These are phyloP conservation scores for Sepiola atlantica DNA, from an alignment of 2,888 invertebrate species.

Conservation along the genomic window DNA sequence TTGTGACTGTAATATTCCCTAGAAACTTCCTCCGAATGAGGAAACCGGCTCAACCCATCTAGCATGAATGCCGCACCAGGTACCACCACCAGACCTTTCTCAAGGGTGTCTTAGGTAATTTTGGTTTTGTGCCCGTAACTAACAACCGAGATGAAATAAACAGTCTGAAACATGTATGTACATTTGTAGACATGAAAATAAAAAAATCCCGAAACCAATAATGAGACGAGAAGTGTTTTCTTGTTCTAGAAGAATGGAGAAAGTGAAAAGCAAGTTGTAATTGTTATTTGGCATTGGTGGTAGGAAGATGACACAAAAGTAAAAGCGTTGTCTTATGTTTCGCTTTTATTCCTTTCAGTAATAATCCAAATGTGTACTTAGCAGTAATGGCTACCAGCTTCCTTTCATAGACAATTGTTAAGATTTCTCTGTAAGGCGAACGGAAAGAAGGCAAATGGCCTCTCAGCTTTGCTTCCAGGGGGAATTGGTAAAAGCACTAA, in stretches of 20 bases:
- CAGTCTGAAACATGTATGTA: no score
- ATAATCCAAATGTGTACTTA: not conserved
- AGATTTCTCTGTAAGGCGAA: not conserved
- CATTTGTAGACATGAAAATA: no score
- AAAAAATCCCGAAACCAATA: no score
- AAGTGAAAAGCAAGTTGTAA: not conserved
- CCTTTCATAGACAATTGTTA: not conserved
- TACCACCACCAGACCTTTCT: no score
- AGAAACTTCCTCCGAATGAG: no score
- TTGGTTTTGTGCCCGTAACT: no score
- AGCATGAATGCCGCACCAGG: no score
- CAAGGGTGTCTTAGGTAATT: no score
- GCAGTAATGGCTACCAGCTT: conserved; percentile 32
- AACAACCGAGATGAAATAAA: no score
- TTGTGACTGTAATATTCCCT: no score
- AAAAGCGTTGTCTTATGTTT: not conserved
- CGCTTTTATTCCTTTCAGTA: not conserved
- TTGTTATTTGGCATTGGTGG: not conserved
- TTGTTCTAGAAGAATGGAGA: not conserved
- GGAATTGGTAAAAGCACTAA: not conserved
- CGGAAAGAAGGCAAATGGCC: not conserved
- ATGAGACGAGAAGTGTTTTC: not conserved
- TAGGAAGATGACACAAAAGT: not conserved
- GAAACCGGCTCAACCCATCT: no score
- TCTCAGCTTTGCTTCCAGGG: not conserved